phyloP scores from a whole-genome alignment of 2,888 invertebrate species.

The Perizoma affinitatum region DNA sequence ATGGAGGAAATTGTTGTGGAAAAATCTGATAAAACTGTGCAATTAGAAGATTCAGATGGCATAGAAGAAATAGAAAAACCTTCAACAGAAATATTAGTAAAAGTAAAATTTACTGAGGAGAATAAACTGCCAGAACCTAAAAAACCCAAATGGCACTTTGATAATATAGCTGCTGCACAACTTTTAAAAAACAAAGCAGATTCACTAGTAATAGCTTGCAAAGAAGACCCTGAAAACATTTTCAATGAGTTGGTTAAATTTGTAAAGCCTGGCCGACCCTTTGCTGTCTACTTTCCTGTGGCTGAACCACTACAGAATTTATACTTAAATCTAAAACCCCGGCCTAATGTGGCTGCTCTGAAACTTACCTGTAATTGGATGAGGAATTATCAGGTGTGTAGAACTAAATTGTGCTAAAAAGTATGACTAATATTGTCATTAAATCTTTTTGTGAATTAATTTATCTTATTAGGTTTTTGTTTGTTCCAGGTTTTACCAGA shows the following conservation, averaged over 20 bases:
- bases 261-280: slow-evolving; percentile 91
- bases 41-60: slow-evolving; percentile 10
- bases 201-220: slow-evolving; percentile 90
- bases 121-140: slow-evolving; percentile 51
- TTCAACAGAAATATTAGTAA: slow-evolving; percentile 26
- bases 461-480: not conserved
- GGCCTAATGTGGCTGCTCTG: slow-evolving; percentile 88
- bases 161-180: slow-evolving; percentile 87
- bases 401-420: too few relatives aligned
- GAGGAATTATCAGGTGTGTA: slow-evolving; percentile 92
- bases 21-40: slow-evolving; percentile 19
- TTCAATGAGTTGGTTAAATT: slow-evolving; percentile 89
- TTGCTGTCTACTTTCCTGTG: slow-evolving; percentile 92
- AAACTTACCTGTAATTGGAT: slow-evolving; percentile 94
- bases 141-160: slow-evolving; percentile 87
- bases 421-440: too few relatives aligned
- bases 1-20: slow-evolving; percentile 3
- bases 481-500: slow-evolving; percentile 86
- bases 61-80: slow-evolving; percentile 18
- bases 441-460: slow-evolving; percentile 3
- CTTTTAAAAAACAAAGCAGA: slow-evolving; percentile 87
- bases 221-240: slow-evolving; percentile 93
- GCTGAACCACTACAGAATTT: slow-evolving; percentile 94
- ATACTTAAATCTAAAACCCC: slow-evolving; percentile 90
- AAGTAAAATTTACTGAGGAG: slow-evolving; percentile 15